Conservation (phyloP, 2,113 vertebrate genomes). For the Amazona vittata region DNA sequence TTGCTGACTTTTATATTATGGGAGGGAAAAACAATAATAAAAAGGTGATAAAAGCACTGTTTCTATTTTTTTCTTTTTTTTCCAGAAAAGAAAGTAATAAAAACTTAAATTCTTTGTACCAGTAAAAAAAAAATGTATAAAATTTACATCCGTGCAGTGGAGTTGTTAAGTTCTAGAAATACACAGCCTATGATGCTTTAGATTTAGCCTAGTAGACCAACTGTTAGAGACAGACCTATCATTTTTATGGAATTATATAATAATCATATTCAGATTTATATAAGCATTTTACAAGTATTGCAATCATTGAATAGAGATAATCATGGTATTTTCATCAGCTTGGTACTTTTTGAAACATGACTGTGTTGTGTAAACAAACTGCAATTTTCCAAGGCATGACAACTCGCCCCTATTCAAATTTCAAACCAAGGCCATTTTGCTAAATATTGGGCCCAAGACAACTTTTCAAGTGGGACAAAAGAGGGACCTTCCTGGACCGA, state of each 20-base stretch:
- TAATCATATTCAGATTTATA: constrained; percentile 91
- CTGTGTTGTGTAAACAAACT: constrained; percentile 85
- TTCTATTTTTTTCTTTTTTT: constrained; percentile 92
- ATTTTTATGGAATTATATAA: constrained; percentile 90
- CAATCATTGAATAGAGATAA: constrained; percentile 87
- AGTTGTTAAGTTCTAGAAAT: constrained; percentile 92
- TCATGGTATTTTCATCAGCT: constrained; percentile 88
- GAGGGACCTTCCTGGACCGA: neutral
- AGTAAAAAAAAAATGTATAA: constrained; percentile 86
- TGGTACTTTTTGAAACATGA: constrained; percentile 87
- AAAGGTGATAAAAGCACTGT: constrained; percentile 85
- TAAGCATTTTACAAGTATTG: constrained; percentile 91
- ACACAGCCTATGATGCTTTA: constrained; percentile 91
- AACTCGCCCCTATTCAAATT: constrained; percentile 9
- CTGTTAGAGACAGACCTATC: constrained; percentile 89
- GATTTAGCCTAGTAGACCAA: constrained; percentile 91
- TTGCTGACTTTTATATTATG: constrained; percentile 95
- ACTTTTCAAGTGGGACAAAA: constrained; percentile 45
- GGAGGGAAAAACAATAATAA: constrained; percentile 87
- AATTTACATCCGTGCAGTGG: constrained; percentile 94
- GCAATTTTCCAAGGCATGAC: constrained; percentile 84
- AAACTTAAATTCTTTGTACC: constrained; percentile 87
- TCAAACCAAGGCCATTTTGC: constrained; percentile 14
- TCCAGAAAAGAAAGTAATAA: constrained; percentile 86
- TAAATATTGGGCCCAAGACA: constrained; percentile 47